These are phyloP conservation scores for Centropus bengalensis DNA, from an alignment of 2,113 vertebrate species.

Conservation along the genomic window DNA sequence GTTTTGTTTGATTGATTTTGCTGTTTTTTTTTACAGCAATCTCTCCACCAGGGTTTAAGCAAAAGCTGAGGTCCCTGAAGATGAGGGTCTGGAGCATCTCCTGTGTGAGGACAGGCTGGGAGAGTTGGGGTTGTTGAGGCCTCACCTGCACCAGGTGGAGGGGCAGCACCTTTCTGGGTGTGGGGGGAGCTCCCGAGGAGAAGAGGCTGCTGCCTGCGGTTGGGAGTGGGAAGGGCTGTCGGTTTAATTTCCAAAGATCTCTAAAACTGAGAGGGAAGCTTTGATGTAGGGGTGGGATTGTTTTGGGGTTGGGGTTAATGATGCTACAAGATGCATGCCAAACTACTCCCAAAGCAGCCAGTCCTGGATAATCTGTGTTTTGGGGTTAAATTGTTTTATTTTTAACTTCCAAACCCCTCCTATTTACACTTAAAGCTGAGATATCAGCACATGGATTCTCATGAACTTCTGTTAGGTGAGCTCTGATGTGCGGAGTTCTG, in stretches of 20 bases:
- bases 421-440: rapidly evolving
- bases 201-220: rapidly evolving
- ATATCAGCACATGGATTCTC: neutral
- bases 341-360: neutral
- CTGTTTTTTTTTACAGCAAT: too few relatives aligned
- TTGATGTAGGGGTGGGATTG: neutral
- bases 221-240: neutral
- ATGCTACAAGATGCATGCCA: rapidly evolving
- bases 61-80: too few relatives aligned
- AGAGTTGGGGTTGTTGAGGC: too few relatives aligned
- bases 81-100: neutral
- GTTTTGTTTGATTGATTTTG: too few relatives aligned
- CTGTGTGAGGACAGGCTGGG: neutral
- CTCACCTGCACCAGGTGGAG: too few relatives aligned
- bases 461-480: rapidly evolving
- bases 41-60: too few relatives aligned
- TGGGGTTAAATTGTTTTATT: neutral
- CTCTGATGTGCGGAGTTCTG: neutral
- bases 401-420: neutral
- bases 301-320: neutral
- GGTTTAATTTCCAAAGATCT: neutral
- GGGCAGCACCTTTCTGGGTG: too few relatives aligned
- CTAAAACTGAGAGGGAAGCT: neutral
- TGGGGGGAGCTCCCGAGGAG: neutral
- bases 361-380: rapidly evolving